Conservation (phyloP, 2,888 invertebrate genomes). For the Nemotelus pantherinus region DNA sequence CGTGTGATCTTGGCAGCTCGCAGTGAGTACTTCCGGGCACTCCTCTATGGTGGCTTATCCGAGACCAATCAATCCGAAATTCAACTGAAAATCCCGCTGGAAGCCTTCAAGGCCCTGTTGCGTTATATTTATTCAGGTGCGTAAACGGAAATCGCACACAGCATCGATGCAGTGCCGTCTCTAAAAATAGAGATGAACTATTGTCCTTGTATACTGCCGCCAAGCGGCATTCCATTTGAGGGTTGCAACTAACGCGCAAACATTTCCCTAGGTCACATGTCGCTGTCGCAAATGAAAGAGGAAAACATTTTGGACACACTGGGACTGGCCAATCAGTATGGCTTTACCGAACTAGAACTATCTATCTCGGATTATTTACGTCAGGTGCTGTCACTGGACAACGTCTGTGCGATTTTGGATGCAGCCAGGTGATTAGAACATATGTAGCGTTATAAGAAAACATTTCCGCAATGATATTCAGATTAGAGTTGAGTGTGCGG, state of each 20-base stretch:
- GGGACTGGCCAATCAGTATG: constrained; percentile 95
- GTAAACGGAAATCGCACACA: constrained; percentile 9
- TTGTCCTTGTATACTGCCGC: constrained; percentile 31
- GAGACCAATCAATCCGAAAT: constrained; percentile 83
- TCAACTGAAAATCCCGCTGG: constrained; percentile 82
- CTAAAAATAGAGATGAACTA: constrained; percentile 42
- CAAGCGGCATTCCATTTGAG: not conserved
- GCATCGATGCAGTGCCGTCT: constrained; percentile 1
- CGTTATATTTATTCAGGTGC: constrained; percentile 95
- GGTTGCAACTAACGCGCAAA: not conserved
- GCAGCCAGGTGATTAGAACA: constrained; percentile 73
- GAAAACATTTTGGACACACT: constrained; percentile 76
- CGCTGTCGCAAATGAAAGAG: constrained; percentile 72
- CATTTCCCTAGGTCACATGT: constrained; percentile 70
- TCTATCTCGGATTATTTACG: constrained; percentile 93
- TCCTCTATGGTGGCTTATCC: constrained; percentile 81
- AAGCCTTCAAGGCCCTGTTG: constrained; percentile 88
- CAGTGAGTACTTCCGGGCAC: constrained; percentile 93
- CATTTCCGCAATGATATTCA: too few species aligned
- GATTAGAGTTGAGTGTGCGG: too few species aligned
- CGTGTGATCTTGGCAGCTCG: constrained; percentile 89
- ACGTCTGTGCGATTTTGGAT: constrained; percentile 95
- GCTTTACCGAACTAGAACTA: constrained; percentile 89
- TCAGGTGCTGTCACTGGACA: constrained; percentile 85
- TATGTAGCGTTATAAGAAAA: too few species aligned